A percentile compares a stretch with the other conserved stretches of the same genome.
Evolutionary conservation across 2,113 vertebrate genomes (phyloP).

Genomic region (Pogonocichla stellata): DNA sequence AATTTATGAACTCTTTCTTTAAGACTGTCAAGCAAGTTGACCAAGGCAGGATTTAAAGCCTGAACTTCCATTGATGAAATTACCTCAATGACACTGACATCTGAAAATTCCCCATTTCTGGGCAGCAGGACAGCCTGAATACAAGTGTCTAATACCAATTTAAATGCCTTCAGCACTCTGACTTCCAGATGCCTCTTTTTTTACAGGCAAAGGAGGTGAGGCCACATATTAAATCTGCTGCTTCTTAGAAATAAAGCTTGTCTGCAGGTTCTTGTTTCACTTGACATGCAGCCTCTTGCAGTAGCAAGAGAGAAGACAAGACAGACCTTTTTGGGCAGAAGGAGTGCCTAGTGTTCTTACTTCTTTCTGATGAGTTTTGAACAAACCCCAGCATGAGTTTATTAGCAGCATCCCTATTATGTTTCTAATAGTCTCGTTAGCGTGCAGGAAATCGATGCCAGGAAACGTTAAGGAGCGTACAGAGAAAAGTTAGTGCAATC

Average conservation of each 20-base stretch:
- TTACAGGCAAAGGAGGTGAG: background rate
- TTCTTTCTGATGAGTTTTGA: background rate
- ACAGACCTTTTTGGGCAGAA: background rate
- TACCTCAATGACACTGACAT: background rate
- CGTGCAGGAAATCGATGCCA: background rate
- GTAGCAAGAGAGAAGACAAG: background rate
- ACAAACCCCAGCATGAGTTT: background rate
- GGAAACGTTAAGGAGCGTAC: background rate
- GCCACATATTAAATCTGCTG: background rate
- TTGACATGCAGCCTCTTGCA: background rate
- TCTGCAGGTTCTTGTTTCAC: background rate
- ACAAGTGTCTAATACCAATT: background rate
- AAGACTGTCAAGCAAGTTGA: background rate
- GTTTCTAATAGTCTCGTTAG: conserved; percentile 5
- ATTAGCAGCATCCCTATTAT: background rate
- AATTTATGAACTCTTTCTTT: background rate
- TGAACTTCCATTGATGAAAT: background rate
- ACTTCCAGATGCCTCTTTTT: background rate
- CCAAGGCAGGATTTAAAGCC: background rate
- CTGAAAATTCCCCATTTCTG: background rate
- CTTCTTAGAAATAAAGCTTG: background rate
- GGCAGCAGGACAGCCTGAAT: background rate
- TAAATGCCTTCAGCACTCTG: background rate
- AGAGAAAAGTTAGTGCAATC: background rate
- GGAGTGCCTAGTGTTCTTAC: background rate